Evolutionary conservation across 2,888 invertebrate species (phyloP), one percentile per base, ranked within the genome.

Genomic region (Caenorhabditis sp.): DNA sequence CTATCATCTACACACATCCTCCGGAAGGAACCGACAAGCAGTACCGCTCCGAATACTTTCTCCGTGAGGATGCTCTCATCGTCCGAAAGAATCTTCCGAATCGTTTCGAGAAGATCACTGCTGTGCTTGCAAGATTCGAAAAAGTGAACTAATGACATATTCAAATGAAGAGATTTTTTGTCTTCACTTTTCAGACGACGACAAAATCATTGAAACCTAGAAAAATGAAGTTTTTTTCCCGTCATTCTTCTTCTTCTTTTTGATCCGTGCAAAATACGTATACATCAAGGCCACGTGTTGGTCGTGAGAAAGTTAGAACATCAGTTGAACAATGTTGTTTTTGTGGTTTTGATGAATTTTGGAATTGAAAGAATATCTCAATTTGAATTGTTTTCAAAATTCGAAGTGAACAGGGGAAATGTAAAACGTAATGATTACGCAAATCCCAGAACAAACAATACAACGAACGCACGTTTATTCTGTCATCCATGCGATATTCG

Each of bases 1-100:
- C 82, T 22, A 76, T 82, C 35, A 47, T 76, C 38, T 82, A 74
- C 69, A 82, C 82, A 24, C 24, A 47, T 66, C 70, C 72, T 14
- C 82, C 82, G 8, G 82, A 82, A 41, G 82, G 75, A 44, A 49
- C 72, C 14, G 76, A 69, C 8, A 82, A 82, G 51, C 82, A 75
- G 51, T 82, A 82, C 44, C 51, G 56, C 35, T 76, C 82, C 5
- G 82, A 82, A 14, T 82, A 76, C 26, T 82, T 82, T 16, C 61
- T 61, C 12, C 28, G 38, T 56, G 72, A 66, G n/a, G 66, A 82
- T 24, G 51, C 16, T 35, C 31, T 72, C 2, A 61, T 82, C 12
- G 49, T 47, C 44, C 47, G 76, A 58, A 82, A 76, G 49, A 82
- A 82, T 49, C 31, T 82, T 10, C 41, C 72, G 28, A 54, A 12